These are phyloP conservation scores for Gambusia yucatana DNA, from an alignment of 2,797 vertebrate genomes.

Conservation along the genomic window DNA sequence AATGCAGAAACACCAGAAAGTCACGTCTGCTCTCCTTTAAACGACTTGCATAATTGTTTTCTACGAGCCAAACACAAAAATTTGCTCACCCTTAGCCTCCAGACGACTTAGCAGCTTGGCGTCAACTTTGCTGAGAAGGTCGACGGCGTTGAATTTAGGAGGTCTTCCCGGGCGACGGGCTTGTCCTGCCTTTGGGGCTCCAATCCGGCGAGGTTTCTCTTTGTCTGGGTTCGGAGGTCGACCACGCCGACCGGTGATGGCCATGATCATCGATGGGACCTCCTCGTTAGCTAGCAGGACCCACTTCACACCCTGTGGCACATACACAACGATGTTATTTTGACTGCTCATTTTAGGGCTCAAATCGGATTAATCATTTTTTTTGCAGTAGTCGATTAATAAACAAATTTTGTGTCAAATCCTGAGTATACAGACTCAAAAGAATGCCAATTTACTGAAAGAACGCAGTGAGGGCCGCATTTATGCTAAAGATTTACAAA, in stretches of 20 bases:
- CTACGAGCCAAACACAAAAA: neutral
- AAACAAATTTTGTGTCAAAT: too few species aligned
- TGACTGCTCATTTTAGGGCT: neutral
- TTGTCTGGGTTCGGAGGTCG: conserved; percentile 94
- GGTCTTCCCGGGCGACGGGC: conserved; percentile 91
- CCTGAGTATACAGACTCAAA: too few species aligned
- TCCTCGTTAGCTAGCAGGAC: conserved; percentile 90
- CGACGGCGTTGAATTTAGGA: conserved; percentile 89
- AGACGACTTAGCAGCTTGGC: conserved; percentile 87
- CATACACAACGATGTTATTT: neutral
- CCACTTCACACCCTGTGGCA: conserved; percentile 89
- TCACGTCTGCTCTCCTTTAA: neutral
- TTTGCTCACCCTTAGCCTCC: conserved; percentile 87
- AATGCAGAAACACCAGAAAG: conserved; percentile 10
- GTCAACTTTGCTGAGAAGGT: conserved; percentile 91
- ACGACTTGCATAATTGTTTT: too few species aligned
- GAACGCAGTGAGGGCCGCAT: too few species aligned
- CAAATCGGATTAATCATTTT: too few species aligned
- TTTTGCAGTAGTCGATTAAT: too few species aligned
- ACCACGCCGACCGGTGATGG: conserved; percentile 94
- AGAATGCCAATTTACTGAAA: too few species aligned
- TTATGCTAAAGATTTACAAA: neutral
- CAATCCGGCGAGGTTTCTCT: conserved; percentile 73
- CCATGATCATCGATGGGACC: conserved; percentile 95
- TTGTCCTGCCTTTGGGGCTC: conserved; percentile 72